Conservation (phyloP, 2,797 vertebrate genomes). For the Emydoidea blandingii region DNA sequence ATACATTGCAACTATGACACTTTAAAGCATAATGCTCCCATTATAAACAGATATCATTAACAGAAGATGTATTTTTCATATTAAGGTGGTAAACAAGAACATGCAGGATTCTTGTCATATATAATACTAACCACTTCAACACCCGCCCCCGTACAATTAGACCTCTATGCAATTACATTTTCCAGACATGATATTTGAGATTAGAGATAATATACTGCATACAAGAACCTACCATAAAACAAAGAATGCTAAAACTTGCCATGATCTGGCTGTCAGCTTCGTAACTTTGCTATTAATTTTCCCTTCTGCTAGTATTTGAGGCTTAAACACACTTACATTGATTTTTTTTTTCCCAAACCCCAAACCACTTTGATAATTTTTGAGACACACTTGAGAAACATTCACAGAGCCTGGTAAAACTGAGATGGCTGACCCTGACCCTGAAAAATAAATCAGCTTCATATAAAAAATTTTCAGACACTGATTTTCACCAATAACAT, state of each 20-base stretch:
- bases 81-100: neutral
- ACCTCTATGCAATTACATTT: neutral
- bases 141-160: neutral
- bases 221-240: neutral
- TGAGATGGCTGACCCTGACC: neutral
- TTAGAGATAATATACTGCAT: neutral
- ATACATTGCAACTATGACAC: neutral
- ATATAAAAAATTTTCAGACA: neutral
- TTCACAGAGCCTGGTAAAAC: constrained; percentile 7
- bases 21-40: neutral
- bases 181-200: neutral
- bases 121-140: neutral
- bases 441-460: constrained; percentile 12
- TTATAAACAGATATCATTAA: neutral
- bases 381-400: constrained; percentile 11
- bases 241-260: neutral
- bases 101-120: neutral
- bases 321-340: neutral
- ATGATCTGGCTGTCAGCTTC: neutral
- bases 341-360: constrained; percentile 9
- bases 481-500: accelerated
- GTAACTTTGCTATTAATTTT: neutral
- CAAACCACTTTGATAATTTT: constrained; percentile 13
- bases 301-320: neutral
- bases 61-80: neutral